Percentiles rank a stretch among this genome's conserved stretches.
phyloP scores from a whole-genome alignment of 2,888 invertebrate species.

The Graphium colonna region DNA sequence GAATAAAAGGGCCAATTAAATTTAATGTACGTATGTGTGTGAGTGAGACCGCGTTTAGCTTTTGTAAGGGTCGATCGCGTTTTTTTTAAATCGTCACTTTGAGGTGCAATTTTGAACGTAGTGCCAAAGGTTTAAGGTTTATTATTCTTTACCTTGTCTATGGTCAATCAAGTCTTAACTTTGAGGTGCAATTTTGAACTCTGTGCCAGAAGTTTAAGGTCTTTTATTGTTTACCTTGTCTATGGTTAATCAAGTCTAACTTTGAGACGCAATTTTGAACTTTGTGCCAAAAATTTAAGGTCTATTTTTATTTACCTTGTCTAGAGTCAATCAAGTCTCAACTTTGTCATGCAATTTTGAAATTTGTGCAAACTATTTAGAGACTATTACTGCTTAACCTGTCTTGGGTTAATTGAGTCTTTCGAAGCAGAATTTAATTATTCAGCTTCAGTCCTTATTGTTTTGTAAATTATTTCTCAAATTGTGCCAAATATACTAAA shows the following conservation, averaged over 20 bases:
- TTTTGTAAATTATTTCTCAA: not conserved
- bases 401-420: not conserved
- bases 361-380: not conserved
- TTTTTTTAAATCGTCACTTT: not conserved
- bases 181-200: not conserved
- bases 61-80: slow-evolving; percentile 50
- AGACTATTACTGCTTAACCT: not conserved
- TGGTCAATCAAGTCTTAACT: not conserved
- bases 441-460: not conserved
- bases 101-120: not conserved
- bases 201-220: not conserved
- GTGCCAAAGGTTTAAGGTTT: not conserved
- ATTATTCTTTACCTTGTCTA: not conserved
- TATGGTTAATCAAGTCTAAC: not conserved
- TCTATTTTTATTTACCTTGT: not conserved
- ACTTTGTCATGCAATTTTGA: not conserved
- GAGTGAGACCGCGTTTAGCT: slow-evolving; percentile 69
- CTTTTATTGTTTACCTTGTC: not conserved
- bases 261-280: not conserved
- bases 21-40: slow-evolving; percentile 41
- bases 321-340: not conserved
- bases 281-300: not conserved
- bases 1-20: slow-evolving; percentile 61
- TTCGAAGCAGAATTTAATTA: not conserved
- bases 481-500: not conserved